These are phyloP conservation scores for Agrypnia vestita DNA, from an alignment of 1,140 invertebrate genomes.

Conservation along the genomic window DNA sequence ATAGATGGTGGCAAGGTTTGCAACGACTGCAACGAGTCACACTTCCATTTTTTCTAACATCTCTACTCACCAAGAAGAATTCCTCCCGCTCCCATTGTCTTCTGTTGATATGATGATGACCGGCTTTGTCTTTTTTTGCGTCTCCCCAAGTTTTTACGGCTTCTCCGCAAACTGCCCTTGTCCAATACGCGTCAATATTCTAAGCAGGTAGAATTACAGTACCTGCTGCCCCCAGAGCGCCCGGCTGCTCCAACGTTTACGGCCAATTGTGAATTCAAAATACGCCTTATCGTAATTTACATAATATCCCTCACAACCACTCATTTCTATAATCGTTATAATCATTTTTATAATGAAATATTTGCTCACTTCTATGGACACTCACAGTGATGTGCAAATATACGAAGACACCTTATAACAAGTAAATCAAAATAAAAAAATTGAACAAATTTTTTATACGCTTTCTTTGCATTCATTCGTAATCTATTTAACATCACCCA, in stretches of 20 bases:
- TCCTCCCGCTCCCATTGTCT: conserved; percentile 53
- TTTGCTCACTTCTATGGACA: too few species aligned
- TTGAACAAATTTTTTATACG: too few species aligned
- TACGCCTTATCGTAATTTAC: not conserved
- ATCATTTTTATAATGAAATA: not conserved
- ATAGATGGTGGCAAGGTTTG: not conserved
- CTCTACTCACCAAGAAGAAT: conserved; percentile 51
- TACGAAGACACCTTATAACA: too few species aligned
- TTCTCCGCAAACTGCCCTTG: conserved; percentile 36
- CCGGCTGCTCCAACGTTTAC: not conserved
- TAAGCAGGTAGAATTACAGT: conserved; percentile 53
- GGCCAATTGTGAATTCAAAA: conserved; percentile 14
- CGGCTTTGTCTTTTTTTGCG: conserved; percentile 54
- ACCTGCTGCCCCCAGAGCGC: not conserved
- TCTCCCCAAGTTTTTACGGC: conserved; percentile 40
- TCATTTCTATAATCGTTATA: too few species aligned
- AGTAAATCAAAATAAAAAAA: too few species aligned
- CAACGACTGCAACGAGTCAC: conserved; percentile 38
- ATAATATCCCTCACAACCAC: not conserved
- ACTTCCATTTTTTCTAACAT: conserved; percentile 52
- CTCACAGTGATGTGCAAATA: too few species aligned
- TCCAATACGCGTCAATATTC: conserved; percentile 49
- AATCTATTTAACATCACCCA: too few species aligned
- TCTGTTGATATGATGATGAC: conserved; percentile 56
- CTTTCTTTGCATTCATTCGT: too few species aligned